phyloP scores from a whole-genome alignment of 2,888 invertebrate species.

The Cosmorhoe ocellata region DNA sequence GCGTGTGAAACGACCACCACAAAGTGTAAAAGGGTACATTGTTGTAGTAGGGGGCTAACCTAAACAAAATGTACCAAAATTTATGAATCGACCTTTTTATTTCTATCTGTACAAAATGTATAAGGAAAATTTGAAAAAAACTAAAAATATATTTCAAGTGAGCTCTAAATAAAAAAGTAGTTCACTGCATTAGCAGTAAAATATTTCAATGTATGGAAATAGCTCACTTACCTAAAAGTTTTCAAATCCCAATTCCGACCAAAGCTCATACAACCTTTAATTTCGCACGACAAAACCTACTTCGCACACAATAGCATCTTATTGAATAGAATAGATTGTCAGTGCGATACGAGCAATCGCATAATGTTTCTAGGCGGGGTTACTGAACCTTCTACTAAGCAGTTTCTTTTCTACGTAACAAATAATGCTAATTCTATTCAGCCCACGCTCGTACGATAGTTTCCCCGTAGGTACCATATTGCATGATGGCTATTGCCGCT shows the following conservation, averaged over 20 bases:
- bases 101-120: no score
- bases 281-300: constrained; percentile 15
- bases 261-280: constrained; percentile 8
- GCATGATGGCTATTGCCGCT: constrained; percentile 10
- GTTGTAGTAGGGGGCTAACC: no score
- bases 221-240: not conserved
- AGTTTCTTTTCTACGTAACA: constrained; percentile 23
- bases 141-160: no score
- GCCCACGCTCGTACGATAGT: constrained; percentile 22
- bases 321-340: constrained; percentile 21
- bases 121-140: no score
- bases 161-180: no score
- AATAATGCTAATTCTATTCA: constrained; percentile 27
- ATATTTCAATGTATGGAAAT: not conserved
- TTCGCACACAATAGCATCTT: constrained; percentile 22
- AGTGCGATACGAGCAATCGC: constrained; percentile 19
- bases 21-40: not conserved
- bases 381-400: constrained; percentile 18
- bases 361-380: constrained; percentile 20
- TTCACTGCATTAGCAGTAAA: no score
- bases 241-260: not conserved
- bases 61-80: no score
- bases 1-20: constrained; percentile 18
- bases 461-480: constrained; percentile 15
- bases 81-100: no score